These are phyloP conservation scores for Esox niger DNA, from an alignment of 2,113 vertebrate species.

Conservation along the genomic window DNA sequence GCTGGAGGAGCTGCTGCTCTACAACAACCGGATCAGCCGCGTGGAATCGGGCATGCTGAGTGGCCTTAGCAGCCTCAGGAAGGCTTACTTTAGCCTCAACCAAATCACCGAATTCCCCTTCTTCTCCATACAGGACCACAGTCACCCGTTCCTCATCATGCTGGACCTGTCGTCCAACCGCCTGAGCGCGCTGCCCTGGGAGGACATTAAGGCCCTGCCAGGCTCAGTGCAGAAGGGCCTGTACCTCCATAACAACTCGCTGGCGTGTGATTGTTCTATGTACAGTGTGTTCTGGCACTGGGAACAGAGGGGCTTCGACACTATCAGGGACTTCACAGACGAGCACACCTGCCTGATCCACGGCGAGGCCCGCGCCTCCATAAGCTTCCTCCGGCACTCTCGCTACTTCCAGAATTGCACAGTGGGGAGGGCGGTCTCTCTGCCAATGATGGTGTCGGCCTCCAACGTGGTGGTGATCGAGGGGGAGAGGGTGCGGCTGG, in stretches of 20 bases:
- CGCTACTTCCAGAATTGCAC: slow-evolving; percentile 85
- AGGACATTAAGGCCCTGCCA: slow-evolving; percentile 80
- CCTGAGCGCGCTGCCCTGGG: slow-evolving; percentile 78
- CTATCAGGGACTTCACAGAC: slow-evolving; percentile 78
- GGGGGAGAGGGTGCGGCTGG: slow-evolving; percentile 73
- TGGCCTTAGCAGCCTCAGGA: slow-evolving; percentile 77
- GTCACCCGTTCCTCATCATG: slow-evolving; percentile 77
- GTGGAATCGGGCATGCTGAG: slow-evolving; percentile 77
- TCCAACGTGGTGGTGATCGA: slow-evolving; percentile 67
- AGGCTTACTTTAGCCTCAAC: slow-evolving; percentile 91
- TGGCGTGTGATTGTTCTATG: slow-evolving; percentile 85
- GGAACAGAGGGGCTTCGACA: slow-evolving; percentile 79
- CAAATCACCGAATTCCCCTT: slow-evolving; percentile 87
- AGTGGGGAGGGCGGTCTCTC: slow-evolving; percentile 4
- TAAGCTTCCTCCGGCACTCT: slow-evolving; percentile 77
- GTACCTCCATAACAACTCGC: slow-evolving; percentile 91
- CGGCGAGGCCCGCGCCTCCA: slow-evolving; percentile 63
- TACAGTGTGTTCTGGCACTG: slow-evolving; percentile 84
- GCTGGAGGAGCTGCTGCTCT: slow-evolving; percentile 89
- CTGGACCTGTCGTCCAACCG: slow-evolving; percentile 93
- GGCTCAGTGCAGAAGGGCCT: slow-evolving; percentile 81
- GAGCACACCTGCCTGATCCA: slow-evolving; percentile 81
- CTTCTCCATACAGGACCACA: slow-evolving; percentile 78
- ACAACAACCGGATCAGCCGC: slow-evolving; percentile 81
- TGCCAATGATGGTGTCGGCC: slow-evolving; percentile 55